Conservation (phyloP, 2,797 vertebrate species). For the Dendrocincla tyrannina region DNA sequence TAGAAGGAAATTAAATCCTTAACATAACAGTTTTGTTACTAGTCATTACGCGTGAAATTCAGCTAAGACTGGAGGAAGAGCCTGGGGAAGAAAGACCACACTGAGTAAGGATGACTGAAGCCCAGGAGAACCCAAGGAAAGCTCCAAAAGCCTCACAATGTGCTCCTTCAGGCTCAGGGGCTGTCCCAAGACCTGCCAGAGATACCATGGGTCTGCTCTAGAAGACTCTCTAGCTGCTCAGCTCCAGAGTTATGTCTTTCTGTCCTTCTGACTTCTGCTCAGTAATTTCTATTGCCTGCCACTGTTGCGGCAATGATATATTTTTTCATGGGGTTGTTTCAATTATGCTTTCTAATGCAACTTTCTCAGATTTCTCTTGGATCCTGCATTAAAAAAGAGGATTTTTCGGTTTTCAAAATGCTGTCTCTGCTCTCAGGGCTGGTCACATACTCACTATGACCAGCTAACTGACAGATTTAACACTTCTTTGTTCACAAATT, state of each 20-base stretch:
- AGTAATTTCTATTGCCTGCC: background rate
- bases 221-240: background rate
- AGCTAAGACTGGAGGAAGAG: background rate
- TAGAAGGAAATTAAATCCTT: background rate
- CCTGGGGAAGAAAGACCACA: background rate
- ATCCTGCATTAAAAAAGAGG: background rate
- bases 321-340: background rate
- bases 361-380: background rate
- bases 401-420: background rate
- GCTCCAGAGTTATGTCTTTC: background rate
- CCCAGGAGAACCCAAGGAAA: background rate
- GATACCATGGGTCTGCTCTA: background rate
- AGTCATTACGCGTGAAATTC: background rate
- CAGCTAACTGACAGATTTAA: background rate
- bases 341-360: background rate
- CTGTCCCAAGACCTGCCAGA: background rate
- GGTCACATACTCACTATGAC: background rate
- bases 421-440: background rate
- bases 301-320: background rate
- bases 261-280: background rate
- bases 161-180: accelerated
- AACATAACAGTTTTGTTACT: background rate
- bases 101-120: background rate
- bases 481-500: background rate
- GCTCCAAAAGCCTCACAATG: background rate